phyloP scores from a whole-genome alignment of 1,140 invertebrate genomes.

The Temnothorax curvispinosus region DNA sequence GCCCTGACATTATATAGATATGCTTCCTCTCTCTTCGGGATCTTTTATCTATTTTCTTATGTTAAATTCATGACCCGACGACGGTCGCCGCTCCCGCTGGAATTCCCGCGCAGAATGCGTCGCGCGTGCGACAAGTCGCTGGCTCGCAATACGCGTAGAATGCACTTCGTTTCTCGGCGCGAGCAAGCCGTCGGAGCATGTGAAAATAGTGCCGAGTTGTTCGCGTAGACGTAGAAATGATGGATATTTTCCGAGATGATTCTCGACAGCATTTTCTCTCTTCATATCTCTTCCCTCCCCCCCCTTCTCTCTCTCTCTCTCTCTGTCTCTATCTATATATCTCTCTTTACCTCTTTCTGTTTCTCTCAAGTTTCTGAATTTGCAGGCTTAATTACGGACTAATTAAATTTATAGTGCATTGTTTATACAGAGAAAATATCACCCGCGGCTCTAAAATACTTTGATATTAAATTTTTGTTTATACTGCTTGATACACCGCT shows the following conservation, averaged over 20 bases:
- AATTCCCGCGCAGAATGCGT: conserved; percentile 60
- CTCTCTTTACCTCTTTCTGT: not conserved
- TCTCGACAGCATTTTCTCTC: conserved; percentile 17
- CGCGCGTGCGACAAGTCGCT: conserved; percentile 63
- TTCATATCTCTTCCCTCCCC: not conserved
- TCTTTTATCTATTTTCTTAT: conserved; percentile 64
- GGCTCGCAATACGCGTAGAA: conserved; percentile 41
- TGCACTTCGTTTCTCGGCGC: conserved; percentile 35
- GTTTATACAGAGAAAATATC: not conserved
- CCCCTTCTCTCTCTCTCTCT: not conserved
- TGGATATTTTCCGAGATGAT: conserved; percentile 64
- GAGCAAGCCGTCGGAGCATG: conserved; percentile 39
- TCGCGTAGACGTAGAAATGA: conserved; percentile 40
- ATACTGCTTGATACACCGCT: not conserved
- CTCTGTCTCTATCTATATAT: not conserved
- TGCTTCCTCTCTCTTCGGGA: not conserved
- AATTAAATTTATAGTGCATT: conserved; percentile 16
- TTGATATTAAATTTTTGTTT: conserved; percentile 30
- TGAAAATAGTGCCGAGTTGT: conserved; percentile 51
- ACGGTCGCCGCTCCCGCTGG: conserved; percentile 12
- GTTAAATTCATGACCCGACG: conserved; percentile 50
- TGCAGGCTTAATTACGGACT: conserved; percentile 5
- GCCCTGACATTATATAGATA: not conserved
- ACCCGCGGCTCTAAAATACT: not conserved
- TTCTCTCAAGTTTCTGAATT: not conserved